Conservation (phyloP, 2,888 invertebrate genomes). For the Trachelus iudaicus region DNA sequence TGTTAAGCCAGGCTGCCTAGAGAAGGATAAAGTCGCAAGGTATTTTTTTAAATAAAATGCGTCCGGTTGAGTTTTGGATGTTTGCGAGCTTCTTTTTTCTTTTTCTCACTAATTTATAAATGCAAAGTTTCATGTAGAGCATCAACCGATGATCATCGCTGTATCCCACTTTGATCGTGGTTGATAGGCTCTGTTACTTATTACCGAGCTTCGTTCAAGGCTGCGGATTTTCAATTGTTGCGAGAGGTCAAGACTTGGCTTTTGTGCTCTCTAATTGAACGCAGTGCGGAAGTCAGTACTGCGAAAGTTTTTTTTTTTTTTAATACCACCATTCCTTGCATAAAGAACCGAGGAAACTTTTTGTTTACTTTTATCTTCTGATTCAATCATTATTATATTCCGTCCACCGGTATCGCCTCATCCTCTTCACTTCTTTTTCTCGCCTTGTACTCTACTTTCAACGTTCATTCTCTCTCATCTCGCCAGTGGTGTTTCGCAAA, state of each 20-base stretch:
- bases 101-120: too few relatives aligned
- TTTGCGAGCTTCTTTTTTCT: too few relatives aligned
- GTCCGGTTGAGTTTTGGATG: not conserved
- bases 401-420: too few relatives aligned
- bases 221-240: not conserved
- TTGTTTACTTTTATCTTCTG: constrained; percentile 20
- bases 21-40: not conserved
- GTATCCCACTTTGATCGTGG: too few relatives aligned
- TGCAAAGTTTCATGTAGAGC: too few relatives aligned
- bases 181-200: too few relatives aligned
- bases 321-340: not conserved
- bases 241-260: not conserved
- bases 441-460: not conserved
- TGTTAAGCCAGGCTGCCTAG: not conserved
- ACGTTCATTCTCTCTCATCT: not conserved
- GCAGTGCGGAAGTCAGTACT: not conserved
- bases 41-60: not conserved
- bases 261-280: not conserved
- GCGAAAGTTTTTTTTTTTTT: too few relatives aligned
- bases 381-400: constrained; percentile 28
- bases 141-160: too few relatives aligned
- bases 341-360: constrained; percentile 5
- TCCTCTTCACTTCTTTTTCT: too few relatives aligned
- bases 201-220: too few relatives aligned
- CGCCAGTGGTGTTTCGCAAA: constrained; percentile 18